Conservation (phyloP, 1,140 invertebrate species). For the Homarus americanus region DNA sequence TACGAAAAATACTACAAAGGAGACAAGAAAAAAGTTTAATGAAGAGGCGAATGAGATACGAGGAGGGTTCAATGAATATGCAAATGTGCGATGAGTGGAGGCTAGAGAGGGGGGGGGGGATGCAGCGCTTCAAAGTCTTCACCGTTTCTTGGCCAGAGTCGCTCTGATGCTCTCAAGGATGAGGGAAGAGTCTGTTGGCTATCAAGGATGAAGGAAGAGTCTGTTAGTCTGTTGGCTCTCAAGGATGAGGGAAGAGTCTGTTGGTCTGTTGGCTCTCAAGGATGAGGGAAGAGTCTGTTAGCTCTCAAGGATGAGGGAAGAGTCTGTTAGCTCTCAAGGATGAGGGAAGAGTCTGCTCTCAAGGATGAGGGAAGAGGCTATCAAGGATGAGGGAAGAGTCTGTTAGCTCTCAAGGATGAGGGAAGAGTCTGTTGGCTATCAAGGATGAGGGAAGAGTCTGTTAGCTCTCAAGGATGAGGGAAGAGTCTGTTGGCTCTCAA, state of each 20-base stretch:
- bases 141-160: neutral
- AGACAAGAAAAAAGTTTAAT: slow-evolving; percentile 55
- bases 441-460: neutral
- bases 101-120: neutral
- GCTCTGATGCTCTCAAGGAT: slow-evolving; percentile 10
- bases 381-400: no score
- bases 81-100: slow-evolving; percentile 46
- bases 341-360: neutral
- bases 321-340: neutral
- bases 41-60: slow-evolving; percentile 58
- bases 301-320: no score
- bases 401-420: no score
- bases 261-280: no score
- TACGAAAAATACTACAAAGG: slow-evolving; percentile 36
- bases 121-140: slow-evolving; percentile 29
- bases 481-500: no score
- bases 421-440: no score
- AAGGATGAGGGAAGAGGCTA: no score
- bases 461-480: neutral
- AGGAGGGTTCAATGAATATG: slow-evolving; percentile 52
- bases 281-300: no score
- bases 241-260: no score
- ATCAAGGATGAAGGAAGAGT: neutral
- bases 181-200: neutral
- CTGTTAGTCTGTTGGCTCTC: no score